Evolutionary conservation across 1,140 invertebrate genomes (phyloP).

Genomic region (Zaprionus lachaisei): DNA sequence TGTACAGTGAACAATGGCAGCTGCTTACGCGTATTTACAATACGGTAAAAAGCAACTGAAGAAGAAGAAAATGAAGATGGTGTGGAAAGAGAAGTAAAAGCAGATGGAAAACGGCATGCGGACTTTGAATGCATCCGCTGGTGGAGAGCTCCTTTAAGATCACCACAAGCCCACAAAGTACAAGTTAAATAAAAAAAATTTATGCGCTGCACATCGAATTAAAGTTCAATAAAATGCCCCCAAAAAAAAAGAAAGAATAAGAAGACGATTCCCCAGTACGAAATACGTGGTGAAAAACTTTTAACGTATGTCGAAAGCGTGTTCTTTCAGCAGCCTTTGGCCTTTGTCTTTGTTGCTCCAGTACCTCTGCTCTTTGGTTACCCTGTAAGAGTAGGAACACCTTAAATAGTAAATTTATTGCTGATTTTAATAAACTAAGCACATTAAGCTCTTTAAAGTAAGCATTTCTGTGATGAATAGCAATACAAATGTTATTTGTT

Average conservation of each 20-base stretch:
- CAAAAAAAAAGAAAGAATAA: conserved; percentile 20
- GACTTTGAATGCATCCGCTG: conserved; percentile 57
- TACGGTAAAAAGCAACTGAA: conserved; percentile 14
- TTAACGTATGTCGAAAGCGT: conserved; percentile 13
- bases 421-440: conserved; percentile 21
- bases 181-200: conserved; percentile 71
- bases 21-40: conserved; percentile 53
- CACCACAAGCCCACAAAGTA: conserved; percentile 58
- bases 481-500: no score
- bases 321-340: conserved; percentile 16
- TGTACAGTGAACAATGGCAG: conserved; percentile 32
- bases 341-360: conserved; percentile 31
- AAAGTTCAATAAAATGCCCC: conserved; percentile 72
- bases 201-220: conserved; percentile 71
- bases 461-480: no score
- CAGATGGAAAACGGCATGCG: conserved; percentile 6
- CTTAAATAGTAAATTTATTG: not conserved
- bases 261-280: conserved; percentile 16
- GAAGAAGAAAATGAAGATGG: conserved; percentile 8
- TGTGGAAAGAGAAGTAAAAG: conserved; percentile 8
- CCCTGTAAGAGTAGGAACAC: not conserved
- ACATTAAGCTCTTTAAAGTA: conserved; percentile 17
- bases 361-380: not conserved
- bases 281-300: conserved; percentile 31
- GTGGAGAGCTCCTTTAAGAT: conserved; percentile 14